Conservation (phyloP, 2,888 invertebrate species). For the Serrognathus titanus region DNA sequence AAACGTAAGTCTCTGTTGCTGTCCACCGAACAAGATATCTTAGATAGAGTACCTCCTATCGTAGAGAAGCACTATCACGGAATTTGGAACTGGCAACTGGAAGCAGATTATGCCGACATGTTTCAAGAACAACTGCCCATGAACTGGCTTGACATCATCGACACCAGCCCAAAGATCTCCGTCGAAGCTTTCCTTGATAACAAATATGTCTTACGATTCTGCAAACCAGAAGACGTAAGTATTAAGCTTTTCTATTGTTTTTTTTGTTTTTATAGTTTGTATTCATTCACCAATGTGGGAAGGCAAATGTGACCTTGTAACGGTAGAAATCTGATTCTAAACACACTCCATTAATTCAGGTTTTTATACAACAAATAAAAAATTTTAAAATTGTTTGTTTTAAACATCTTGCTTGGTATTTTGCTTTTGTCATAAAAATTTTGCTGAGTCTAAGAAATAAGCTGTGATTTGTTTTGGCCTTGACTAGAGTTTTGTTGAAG, state of each 20-base stretch:
- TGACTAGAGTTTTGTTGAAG: too few relatives aligned
- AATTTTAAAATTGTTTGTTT: too few relatives aligned
- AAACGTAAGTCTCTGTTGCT: slow-evolving; percentile 30
- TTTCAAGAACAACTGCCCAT: slow-evolving; percentile 65
- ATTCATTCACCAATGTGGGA: too few relatives aligned
- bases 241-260: neutral
- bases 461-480: too few relatives aligned
- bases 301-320: neutral
- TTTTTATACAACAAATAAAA: too few relatives aligned
- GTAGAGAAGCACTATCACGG: slow-evolving; percentile 49
- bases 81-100: slow-evolving; percentile 51
- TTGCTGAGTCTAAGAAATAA: too few relatives aligned
- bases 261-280: neutral
- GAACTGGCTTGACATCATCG: slow-evolving; percentile 64
- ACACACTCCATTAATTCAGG: neutral
- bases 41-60: slow-evolving; percentile 46
- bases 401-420: too few relatives aligned
- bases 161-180: slow-evolving; percentile 55
- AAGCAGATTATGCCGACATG: slow-evolving; percentile 54
- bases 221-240: slow-evolving; percentile 44
- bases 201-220: slow-evolving; percentile 38
- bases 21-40: slow-evolving; percentile 36
- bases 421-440: too few relatives aligned
- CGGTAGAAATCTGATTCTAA: neutral
- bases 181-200: slow-evolving; percentile 47